These are phyloP conservation scores for Psophia crepitans DNA, from an alignment of 2,113 vertebrate species.

Conservation along the genomic window DNA sequence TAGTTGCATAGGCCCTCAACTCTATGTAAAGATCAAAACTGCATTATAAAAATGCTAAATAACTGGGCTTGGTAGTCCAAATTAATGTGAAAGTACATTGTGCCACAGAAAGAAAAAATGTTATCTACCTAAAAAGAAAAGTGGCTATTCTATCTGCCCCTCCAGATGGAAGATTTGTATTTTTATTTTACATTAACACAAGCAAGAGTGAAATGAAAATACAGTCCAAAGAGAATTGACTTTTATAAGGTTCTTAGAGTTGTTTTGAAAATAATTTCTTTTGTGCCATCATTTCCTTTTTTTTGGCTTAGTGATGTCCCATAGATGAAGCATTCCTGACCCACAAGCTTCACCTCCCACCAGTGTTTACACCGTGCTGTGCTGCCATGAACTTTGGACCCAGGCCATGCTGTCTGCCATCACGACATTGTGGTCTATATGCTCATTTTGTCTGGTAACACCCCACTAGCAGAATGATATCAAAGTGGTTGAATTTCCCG, in stretches of 20 bases:
- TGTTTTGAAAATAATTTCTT: neutral
- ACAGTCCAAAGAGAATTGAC: neutral
- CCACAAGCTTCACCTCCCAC: neutral
- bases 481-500: neutral
- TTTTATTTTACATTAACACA: neutral
- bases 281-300: neutral
- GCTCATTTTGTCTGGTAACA: neutral
- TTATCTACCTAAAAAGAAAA: neutral
- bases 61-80: neutral
- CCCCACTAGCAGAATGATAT: neutral
- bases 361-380: neutral
- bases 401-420: neutral
- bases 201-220: neutral
- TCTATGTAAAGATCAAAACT: neutral
- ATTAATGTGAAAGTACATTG: neutral
- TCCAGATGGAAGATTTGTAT: neutral
- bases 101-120: neutral
- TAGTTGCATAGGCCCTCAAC: neutral
- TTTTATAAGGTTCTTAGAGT: neutral
- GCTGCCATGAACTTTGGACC: neutral
- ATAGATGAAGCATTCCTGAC: neutral
- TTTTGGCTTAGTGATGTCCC: neutral
- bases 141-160: neutral
- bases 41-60: neutral
- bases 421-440: rapidly evolving